A percentile compares a stretch with the other conserved stretches of the same genome.
Conservation (phyloP, 2,113 vertebrate genomes). For the Rhabdomys dilectus region DNA sequence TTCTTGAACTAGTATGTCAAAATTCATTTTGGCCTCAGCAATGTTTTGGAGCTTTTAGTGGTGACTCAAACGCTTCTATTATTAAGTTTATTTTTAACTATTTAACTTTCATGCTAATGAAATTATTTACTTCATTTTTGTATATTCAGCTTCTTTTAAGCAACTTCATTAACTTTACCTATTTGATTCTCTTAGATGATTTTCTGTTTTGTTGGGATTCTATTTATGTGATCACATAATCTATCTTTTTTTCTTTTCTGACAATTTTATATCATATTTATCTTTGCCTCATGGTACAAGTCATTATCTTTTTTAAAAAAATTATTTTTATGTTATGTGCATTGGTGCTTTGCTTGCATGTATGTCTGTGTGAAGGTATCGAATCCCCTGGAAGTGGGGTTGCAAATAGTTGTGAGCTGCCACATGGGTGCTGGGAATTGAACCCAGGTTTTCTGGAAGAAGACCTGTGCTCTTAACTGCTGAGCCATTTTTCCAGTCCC, state of each 20-base stretch:
- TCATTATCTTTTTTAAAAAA: neutral
- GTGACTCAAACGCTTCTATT: neutral
- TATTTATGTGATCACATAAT: neutral
- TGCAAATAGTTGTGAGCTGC: no score
- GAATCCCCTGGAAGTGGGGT: no score
- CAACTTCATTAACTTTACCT: conserved; percentile 17
- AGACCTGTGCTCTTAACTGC: no score
- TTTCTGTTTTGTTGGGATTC: neutral
- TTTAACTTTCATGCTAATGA: neutral
- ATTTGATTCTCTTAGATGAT: neutral
- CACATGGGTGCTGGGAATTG: no score
- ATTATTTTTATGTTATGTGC: no score
- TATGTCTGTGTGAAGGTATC: no score
- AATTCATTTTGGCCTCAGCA: neutral
- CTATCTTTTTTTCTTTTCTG: neutral
- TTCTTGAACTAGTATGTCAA: neutral
- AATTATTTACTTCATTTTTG: conserved; percentile 7
- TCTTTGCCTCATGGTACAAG: conserved; percentile 8
- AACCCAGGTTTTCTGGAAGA: no score
- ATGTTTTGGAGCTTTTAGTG: neutral
- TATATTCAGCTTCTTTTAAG: neutral
- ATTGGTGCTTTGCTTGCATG: no score
- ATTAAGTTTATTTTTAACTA: neutral
- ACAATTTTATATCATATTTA: neutral
- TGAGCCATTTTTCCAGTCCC: no score